Conservation (phyloP, 2,797 vertebrate species). For the Peromyscus melanophrys region DNA sequence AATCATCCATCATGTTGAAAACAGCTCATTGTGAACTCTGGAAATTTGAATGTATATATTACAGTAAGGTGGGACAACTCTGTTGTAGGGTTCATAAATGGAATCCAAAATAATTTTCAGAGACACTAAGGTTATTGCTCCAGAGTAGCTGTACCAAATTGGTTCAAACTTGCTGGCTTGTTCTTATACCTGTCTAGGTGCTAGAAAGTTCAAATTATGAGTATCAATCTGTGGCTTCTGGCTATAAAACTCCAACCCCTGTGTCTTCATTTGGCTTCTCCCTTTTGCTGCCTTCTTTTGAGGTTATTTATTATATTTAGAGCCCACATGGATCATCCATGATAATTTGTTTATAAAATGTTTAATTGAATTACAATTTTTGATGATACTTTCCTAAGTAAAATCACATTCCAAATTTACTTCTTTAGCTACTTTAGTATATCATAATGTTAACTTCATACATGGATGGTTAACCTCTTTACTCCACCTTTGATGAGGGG, state of each 20-base stretch:
- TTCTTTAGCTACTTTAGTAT: background rate
- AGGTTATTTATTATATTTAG: background rate
- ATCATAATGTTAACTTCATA: too few species aligned
- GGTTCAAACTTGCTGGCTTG: background rate
- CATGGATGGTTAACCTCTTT: too few species aligned
- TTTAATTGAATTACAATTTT: background rate
- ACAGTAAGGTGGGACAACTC: background rate
- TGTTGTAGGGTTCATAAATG: background rate
- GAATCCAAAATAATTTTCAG: background rate
- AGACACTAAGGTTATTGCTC: background rate
- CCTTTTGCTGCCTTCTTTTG: background rate
- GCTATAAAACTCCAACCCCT: too few species aligned
- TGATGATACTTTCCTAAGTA: background rate
- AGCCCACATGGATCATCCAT: background rate
- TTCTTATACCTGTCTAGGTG: background rate
- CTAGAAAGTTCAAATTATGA: background rate
- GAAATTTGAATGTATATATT: background rate
- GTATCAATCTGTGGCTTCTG: accelerated
- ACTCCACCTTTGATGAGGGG: accelerated
- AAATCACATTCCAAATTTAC: background rate
- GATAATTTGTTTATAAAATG: background rate
- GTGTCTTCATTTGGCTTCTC: background rate
- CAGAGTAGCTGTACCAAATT: background rate
- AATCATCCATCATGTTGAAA: background rate
- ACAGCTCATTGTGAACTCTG: background rate